Conservation (phyloP, 2,113 vertebrate species). For the Phycodurus eques region DNA sequence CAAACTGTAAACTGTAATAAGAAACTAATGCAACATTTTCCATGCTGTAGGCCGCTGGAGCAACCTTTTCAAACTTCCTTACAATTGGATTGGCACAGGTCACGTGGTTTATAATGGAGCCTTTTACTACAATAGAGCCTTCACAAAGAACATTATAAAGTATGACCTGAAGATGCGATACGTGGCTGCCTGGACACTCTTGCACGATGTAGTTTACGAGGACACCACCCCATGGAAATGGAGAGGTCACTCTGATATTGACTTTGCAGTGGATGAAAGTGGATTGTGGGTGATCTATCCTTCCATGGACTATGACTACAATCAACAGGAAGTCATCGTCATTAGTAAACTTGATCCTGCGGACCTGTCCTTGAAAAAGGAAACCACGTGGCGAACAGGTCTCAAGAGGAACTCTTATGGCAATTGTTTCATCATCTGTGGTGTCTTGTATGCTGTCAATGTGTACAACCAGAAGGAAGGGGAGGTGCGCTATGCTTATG, state of each 20-base stretch:
- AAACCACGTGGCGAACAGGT: conserved; percentile 90
- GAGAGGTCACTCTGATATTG: conserved; percentile 95
- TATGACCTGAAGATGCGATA: conserved; percentile 90
- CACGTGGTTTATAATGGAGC: conserved; percentile 92
- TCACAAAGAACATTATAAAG: conserved; percentile 98
- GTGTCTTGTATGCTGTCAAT: conserved; percentile 90
- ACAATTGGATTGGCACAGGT: conserved; percentile 97
- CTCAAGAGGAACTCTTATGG: conserved; percentile 88
- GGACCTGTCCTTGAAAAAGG: conserved; percentile 86
- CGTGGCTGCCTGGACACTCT: conserved; percentile 87
- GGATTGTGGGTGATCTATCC: conserved; percentile 99
- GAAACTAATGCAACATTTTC: neutral
- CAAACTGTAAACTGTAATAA: neutral
- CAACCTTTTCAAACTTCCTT: conserved; percentile 95
- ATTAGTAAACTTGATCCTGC: conserved; percentile 88
- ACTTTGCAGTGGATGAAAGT: conserved; percentile 94
- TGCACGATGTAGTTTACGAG: conserved; percentile 89
- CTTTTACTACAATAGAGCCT: conserved; percentile 97
- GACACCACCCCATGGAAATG: conserved; percentile 96
- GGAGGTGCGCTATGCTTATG: conserved; percentile 89
- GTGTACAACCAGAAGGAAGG: conserved; percentile 87
- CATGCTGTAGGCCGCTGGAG: conserved; percentile 86
- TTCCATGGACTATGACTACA: conserved; percentile 80
- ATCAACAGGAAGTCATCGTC: conserved; percentile 87
- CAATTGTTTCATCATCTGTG: conserved; percentile 96